These are phyloP conservation scores for Synanthedon vespiformis DNA, from an alignment of 2,888 invertebrate genomes.

Conservation along the genomic window DNA sequence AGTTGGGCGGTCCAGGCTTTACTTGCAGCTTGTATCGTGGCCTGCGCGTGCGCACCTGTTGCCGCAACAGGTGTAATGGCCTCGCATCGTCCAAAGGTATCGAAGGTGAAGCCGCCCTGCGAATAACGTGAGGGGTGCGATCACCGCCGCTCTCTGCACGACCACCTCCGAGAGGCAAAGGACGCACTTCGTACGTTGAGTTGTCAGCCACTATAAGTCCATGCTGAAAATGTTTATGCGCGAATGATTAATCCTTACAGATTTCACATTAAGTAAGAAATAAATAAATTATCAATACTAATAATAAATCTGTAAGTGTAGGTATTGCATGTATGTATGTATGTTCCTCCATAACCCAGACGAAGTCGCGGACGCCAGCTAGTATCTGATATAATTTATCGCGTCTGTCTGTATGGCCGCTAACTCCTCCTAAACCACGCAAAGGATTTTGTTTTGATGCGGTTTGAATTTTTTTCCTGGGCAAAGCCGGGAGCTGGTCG, in stretches of 20 bases:
- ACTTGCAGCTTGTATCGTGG: slow-evolving; percentile 14
- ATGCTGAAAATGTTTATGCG: slow-evolving; percentile 52
- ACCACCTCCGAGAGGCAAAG: slow-evolving; percentile 57
- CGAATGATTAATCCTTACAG: no score
- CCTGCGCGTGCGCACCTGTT: slow-evolving; percentile 33
- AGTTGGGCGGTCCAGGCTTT: slow-evolving; percentile 37
- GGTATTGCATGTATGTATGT: no score
- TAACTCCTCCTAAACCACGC: no score
- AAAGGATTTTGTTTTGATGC: no score
- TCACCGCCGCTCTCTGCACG: slow-evolving; percentile 41
- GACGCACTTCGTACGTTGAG: slow-evolving; percentile 77
- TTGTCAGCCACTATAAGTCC: slow-evolving; percentile 77
- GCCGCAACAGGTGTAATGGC: slow-evolving; percentile 22
- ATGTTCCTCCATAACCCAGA: no score
- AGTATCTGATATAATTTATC: no score
- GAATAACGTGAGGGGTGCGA: slow-evolving; percentile 70
- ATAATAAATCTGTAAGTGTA: no score
- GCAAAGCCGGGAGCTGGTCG: no score
- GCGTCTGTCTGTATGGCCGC: no score
- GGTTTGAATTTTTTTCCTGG: no score
- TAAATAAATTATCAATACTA: no score
- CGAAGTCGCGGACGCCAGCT: no score
- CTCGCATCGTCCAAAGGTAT: slow-evolving; percentile 54
- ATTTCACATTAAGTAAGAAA: not conserved
- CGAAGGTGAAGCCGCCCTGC: slow-evolving; percentile 61